Conservation (phyloP, 1,140 invertebrate species). For the Oryctes rhinoceros region DNA sequence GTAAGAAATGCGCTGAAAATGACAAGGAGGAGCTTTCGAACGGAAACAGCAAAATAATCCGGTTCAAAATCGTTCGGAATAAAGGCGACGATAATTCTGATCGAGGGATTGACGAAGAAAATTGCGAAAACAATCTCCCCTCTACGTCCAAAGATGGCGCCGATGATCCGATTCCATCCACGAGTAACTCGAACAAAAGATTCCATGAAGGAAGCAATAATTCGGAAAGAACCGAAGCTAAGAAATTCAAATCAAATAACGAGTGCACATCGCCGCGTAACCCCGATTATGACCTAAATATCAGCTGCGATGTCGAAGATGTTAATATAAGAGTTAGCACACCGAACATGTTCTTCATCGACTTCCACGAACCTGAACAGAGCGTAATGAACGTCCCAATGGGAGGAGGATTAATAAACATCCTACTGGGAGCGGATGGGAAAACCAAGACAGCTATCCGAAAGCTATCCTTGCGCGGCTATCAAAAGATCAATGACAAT, state of each 20-base stretch:
- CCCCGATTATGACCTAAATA: not conserved
- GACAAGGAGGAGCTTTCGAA: not conserved
- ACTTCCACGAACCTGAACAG: not conserved
- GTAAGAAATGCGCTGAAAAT: not conserved
- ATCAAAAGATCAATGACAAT: constrained; percentile 49
- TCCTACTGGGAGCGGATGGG: not conserved
- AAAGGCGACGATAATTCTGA: too few relatives aligned
- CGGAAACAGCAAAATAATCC: not conserved
- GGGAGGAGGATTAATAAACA: constrained; percentile 8
- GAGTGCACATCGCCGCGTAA: not conserved
- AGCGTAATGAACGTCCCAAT: not conserved
- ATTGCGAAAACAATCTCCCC: not conserved
- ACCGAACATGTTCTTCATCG: constrained; percentile 3
- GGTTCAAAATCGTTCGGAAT: not conserved
- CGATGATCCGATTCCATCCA: not conserved
- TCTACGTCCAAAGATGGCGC: not conserved
- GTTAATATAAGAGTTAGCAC: not conserved
- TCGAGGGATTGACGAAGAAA: not conserved
- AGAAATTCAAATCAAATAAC: constrained; percentile 9
- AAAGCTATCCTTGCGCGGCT: constrained; percentile 53
- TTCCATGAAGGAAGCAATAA: not conserved
- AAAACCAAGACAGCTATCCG: constrained; percentile 46
- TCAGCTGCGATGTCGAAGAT: constrained; percentile 1
- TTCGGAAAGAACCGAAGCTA: not conserved
- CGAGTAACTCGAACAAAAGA: constrained; percentile 1